These are phyloP conservation scores for Dicranocentrus wangi DNA, from an alignment of 2,888 invertebrate genomes.

Conservation along the genomic window DNA sequence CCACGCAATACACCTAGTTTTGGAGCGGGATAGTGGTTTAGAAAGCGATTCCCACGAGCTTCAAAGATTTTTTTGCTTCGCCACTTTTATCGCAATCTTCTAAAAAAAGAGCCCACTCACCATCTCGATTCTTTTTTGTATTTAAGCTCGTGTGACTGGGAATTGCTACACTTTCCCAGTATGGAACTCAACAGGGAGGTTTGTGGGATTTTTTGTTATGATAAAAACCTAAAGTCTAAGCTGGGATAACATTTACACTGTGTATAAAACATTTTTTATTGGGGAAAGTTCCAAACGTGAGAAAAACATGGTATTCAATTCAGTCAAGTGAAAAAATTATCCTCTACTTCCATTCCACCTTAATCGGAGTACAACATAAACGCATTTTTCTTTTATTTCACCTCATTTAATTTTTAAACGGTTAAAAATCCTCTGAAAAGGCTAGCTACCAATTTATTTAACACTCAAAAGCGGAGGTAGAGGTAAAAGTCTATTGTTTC, in stretches of 20 bases:
- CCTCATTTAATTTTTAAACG: slow-evolving; percentile 42
- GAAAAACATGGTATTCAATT: slow-evolving; percentile 15
- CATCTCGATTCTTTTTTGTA: neutral
- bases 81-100: slow-evolving; percentile 4
- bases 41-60: slow-evolving; percentile 37
- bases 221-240: neutral
- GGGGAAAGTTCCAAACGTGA: slow-evolving; percentile 23
- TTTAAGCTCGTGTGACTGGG: neutral
- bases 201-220: slow-evolving; percentile 1
- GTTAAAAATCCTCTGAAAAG: slow-evolving; percentile 31
- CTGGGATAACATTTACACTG: slow-evolving; percentile 11
- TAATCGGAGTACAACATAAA: slow-evolving; percentile 2
- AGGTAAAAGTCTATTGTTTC: neutral
- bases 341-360: neutral
- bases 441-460: no score
- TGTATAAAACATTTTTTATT: neutral
- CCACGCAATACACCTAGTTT: neutral
- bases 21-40: slow-evolving; percentile 37
- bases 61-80: slow-evolving; percentile 14
- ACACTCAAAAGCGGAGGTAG: neutral
- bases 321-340: slow-evolving; percentile 37
- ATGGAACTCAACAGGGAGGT: neutral
- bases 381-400: slow-evolving; percentile 50
- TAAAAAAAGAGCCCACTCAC: neutral
- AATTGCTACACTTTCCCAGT: slow-evolving; percentile 6